These are phyloP conservation scores for Porites lutea DNA, from an alignment of 64 coral and sea anemone genomes.

Conservation along the genomic window DNA sequence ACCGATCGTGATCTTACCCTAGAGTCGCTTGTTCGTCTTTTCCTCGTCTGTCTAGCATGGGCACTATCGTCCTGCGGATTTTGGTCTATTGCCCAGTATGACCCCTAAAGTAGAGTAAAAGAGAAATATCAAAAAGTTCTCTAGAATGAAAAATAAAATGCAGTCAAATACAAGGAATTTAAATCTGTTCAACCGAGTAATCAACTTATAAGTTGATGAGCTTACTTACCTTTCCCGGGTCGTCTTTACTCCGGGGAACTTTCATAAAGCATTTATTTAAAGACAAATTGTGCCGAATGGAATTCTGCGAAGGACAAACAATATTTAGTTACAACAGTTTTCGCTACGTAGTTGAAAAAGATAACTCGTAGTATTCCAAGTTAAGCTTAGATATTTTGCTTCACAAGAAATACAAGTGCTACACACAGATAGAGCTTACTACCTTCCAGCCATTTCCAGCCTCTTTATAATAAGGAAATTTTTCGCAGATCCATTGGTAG, in stretches of 20 bases:
- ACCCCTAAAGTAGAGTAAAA: conserved; percentile 68
- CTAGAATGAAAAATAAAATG: not conserved
- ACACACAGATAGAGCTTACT: not conserved
- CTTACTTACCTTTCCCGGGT: conserved; percentile 86
- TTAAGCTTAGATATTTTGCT: not conserved
- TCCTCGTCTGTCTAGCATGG: conserved; percentile 84
- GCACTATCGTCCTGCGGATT: conserved; percentile 90
- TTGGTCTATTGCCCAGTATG: conserved; percentile 98
- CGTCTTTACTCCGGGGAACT: conserved; percentile 96
- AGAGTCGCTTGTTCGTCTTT: conserved; percentile 88
- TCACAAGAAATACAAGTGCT: not conserved
- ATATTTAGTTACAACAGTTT: not conserved
- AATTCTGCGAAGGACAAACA: conserved; percentile 73
- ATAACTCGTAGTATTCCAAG: conserved; percentile 28
- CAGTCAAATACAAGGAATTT: not conserved
- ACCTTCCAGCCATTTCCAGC: conserved; percentile 99
- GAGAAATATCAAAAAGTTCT: not conserved
- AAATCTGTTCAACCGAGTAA: not conserved
- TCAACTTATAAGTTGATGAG: not conserved
- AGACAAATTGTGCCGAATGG: conserved; percentile 94
- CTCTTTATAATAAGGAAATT: conserved; percentile 99
- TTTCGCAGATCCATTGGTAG: conserved; percentile 99
- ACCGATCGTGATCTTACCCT: conserved; percentile 52
- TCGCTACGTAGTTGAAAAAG: conserved; percentile 23
- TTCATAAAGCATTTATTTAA: conserved; percentile 99